These are phyloP conservation scores for Allygus modestus DNA, from an alignment of 2,888 invertebrate species.

Conservation along the genomic window DNA sequence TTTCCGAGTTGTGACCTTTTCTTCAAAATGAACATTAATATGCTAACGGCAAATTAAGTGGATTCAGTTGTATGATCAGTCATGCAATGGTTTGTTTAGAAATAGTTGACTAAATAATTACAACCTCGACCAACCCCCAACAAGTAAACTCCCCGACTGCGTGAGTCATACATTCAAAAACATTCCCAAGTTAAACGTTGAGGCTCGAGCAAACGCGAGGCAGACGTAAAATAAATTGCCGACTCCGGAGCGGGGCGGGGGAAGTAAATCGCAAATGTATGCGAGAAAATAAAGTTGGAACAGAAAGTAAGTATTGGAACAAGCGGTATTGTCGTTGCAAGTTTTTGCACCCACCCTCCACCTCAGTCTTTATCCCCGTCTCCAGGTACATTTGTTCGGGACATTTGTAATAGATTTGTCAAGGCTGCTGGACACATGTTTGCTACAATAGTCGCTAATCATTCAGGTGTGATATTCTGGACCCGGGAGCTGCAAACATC, in stretches of 20 bases:
- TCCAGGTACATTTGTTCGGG: conserved; percentile 24
- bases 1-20: too few species aligned
- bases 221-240: conserved; percentile 36
- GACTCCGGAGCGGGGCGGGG: conserved; percentile 6
- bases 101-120: too few species aligned
- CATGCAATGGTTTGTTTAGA: too few species aligned
- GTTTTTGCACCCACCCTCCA: conserved; percentile 9
- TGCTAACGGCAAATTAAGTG: too few species aligned
- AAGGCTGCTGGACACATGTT: conserved; percentile 42
- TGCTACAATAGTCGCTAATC: conserved; percentile 46
- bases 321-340: conserved; percentile 26
- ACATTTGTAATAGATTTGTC: conserved; percentile 58
- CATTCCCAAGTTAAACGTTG: conserved; percentile 18
- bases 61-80: too few species aligned
- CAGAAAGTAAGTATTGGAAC: conserved; percentile 1
- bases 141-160: too few species aligned
- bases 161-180: neutral
- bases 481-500: conserved; percentile 46
- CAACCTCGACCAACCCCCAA: too few species aligned
- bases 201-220: neutral
- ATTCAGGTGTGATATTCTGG: conserved; percentile 31
- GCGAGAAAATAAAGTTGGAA: conserved; percentile 54
- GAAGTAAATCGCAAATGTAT: conserved; percentile 53
- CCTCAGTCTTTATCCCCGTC: neutral
- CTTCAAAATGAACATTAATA: too few species aligned